Evolutionary conservation across 2,797 vertebrate species (phyloP).

Genomic region (Paratrypauchen microcephalus): DNA sequence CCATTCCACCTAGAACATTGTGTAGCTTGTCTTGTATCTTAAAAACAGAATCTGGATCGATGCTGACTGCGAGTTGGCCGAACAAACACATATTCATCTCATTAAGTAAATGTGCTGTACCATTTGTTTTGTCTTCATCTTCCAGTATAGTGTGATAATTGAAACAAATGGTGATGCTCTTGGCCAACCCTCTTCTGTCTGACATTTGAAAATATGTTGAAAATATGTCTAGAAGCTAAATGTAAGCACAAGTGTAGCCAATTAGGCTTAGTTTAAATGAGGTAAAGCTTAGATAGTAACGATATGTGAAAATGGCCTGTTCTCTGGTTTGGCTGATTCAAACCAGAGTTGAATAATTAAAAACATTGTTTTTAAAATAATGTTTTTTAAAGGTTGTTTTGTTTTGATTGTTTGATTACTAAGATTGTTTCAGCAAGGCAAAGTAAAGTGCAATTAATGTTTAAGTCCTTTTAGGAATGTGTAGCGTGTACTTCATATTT

Average conservation of each 20-base stretch:
- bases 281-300: conserved; percentile 30
- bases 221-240: conserved; percentile 29
- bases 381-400: conserved; percentile 13
- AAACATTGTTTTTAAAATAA: too few species aligned
- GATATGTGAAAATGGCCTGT: conserved; percentile 36
- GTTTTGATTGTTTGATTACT: background rate
- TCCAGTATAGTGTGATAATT: conserved; percentile 54
- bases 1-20: background rate
- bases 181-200: conserved; percentile 52
- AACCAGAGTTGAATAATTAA: conserved; percentile 6
- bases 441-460: background rate
- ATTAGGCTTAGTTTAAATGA: conserved; percentile 45
- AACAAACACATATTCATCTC: conserved; percentile 35
- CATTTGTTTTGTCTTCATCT: conserved; percentile 46
- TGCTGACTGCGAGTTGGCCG: conserved; percentile 32
- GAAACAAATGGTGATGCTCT: conserved; percentile 41
- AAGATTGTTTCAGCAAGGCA: background rate
- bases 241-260: conserved; percentile 28
- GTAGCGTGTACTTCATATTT: too few species aligned
- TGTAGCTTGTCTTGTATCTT: conserved; percentile 8
- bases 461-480: too few species aligned
- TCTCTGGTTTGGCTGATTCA: conserved; percentile 19
- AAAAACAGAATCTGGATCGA: conserved; percentile 23
- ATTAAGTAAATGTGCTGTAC: conserved; percentile 29
- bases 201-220: conserved; percentile 43